phyloP scores from a whole-genome alignment of 2,113 vertebrate genomes.

The Tachycineta bicolor region DNA sequence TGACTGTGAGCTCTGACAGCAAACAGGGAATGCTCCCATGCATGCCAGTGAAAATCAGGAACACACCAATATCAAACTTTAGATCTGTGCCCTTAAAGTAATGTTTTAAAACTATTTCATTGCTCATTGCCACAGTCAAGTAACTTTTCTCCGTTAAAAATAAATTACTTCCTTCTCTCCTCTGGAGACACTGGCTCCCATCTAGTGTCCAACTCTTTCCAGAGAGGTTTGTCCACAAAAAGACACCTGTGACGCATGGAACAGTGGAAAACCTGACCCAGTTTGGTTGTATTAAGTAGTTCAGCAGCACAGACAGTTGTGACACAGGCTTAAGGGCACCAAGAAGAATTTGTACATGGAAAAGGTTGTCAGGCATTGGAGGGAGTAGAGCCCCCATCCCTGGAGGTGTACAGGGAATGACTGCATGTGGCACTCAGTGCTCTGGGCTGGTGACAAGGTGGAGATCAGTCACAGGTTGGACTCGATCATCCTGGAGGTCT shows the following conservation, averaged over 20 bases:
- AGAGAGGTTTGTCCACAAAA: not conserved
- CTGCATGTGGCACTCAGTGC: not conserved
- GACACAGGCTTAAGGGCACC: not conserved
- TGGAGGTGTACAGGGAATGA: not conserved
- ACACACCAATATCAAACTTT: not conserved
- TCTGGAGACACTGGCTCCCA: not conserved
- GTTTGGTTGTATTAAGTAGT: not conserved
- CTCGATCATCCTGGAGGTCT: not conserved
- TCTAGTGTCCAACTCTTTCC: not conserved
- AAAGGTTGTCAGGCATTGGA: not conserved
- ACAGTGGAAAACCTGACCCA: not conserved
- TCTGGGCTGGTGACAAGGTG: not conserved
- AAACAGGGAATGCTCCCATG: rapidly evolving
- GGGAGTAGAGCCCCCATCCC: not conserved
- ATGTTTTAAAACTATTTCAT: not conserved
- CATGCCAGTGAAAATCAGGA: rapidly evolving
- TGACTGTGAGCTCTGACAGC: not conserved
- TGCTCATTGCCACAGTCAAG: not conserved
- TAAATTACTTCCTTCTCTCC: not conserved
- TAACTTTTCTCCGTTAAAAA: not conserved
- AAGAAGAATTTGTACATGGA: not conserved
- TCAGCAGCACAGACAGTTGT: not conserved
- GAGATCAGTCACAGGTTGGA: not conserved
- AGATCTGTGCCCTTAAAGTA: not conserved
- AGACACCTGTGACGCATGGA: not conserved